These are phyloP conservation scores for Lophotis ruficrista DNA, from an alignment of 2,113 vertebrate species.

Conservation along the genomic window DNA sequence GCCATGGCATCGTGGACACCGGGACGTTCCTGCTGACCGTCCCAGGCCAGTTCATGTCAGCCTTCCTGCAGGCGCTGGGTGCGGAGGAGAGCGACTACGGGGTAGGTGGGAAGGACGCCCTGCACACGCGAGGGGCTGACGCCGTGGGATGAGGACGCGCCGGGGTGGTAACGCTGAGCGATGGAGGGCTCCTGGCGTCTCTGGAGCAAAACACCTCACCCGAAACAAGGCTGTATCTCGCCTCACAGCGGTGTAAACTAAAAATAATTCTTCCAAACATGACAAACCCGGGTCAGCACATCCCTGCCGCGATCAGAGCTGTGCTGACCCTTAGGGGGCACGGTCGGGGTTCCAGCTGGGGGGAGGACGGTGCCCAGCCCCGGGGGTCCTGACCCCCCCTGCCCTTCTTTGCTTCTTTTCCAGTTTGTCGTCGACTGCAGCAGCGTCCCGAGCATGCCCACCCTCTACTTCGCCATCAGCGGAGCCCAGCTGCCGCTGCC, in stretches of 20 bases:
- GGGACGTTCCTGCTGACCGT: constrained; percentile 61
- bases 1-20: constrained; percentile 66
- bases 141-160: rapidly evolving
- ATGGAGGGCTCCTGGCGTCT: neutral
- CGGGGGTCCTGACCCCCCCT: neutral
- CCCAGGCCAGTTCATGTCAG: constrained; percentile 45
- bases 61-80: constrained; percentile 48
- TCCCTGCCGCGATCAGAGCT: neutral
- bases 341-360: rapidly evolving
- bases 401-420: neutral
- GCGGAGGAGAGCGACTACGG: neutral
- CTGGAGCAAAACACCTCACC: neutral
- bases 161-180: neutral
- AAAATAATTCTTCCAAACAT: neutral
- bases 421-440: constrained; percentile 47
- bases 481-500: constrained; percentile 48
- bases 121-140: neutral
- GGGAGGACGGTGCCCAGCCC: neutral
- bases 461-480: constrained; percentile 54
- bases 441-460: constrained; percentile 20
- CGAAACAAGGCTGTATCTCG: neutral
- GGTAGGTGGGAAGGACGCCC: constrained; percentile 24
- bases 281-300: neutral
- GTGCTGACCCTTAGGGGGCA: neutral
- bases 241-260: neutral